These are phyloP conservation scores for Dunckerocampus dactyliophorus DNA, from an alignment of 2,113 vertebrate genomes.

Conservation along the genomic window DNA sequence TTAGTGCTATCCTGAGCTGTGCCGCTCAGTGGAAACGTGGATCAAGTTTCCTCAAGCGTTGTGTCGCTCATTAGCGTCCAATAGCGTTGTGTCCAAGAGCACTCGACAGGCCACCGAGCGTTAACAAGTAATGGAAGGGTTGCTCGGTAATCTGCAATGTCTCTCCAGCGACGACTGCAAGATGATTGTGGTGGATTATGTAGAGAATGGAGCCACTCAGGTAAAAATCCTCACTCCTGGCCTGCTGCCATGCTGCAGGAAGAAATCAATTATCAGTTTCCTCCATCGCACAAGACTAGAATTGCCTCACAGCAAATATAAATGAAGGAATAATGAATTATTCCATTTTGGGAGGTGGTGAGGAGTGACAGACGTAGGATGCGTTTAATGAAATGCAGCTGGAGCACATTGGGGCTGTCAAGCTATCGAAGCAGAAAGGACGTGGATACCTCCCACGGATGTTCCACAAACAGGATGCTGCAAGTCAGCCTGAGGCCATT, in stretches of 20 bases:
- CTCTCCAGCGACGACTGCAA: conserved; percentile 35
- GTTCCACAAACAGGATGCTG: conserved; percentile 54
- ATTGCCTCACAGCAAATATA: conserved; percentile 33
- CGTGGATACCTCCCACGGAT: conserved; percentile 48
- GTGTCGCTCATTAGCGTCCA: conserved; percentile 40
- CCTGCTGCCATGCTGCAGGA: conserved; percentile 31
- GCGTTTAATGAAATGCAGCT: conserved; percentile 61
- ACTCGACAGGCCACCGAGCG: conserved; percentile 59
- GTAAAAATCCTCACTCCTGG: conserved; percentile 49
- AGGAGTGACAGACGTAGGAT: conserved; percentile 48
- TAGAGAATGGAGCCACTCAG: conserved; percentile 65
- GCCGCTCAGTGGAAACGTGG: neutral
- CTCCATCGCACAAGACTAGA: conserved; percentile 5
- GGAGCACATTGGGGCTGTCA: conserved; percentile 44
- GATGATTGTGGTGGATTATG: conserved; percentile 66
- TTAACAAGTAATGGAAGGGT: conserved; percentile 64
- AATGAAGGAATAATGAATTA: conserved; percentile 55
- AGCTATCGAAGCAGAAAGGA: conserved; percentile 54
- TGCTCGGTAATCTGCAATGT: conserved; percentile 59
- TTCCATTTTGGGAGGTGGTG: conserved; percentile 40
- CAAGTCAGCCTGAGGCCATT: conserved; percentile 57
- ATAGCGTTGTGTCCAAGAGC: conserved; percentile 59
- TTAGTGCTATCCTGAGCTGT: neutral
- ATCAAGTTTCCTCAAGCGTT: neutral
- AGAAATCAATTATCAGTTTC: conserved; percentile 63